phyloP scores from a whole-genome alignment of 1,140 invertebrate species.

The Cherax quadricarinatus region DNA sequence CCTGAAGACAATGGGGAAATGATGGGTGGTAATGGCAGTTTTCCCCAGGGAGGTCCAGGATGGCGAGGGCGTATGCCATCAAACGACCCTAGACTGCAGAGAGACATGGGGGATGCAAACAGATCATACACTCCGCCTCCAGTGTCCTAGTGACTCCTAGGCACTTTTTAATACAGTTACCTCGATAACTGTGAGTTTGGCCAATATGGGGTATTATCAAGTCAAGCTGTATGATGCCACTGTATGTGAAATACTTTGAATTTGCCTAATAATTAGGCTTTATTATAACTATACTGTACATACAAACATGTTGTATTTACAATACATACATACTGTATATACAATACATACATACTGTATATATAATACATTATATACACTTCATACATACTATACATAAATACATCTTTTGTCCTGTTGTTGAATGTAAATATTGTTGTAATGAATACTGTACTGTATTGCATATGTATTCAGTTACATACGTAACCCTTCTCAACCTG shows the following conservation, averaged over 20 bases:
- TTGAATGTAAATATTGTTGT: background rate
- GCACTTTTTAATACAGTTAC: background rate
- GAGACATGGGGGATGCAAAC: slow-evolving; percentile 62
- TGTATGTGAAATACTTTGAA: background rate
- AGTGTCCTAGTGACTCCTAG: slow-evolving; percentile 36
- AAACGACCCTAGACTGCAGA: slow-evolving; percentile 51
- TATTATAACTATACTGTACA: background rate
- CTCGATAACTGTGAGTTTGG: background rate
- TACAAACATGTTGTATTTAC: too few relatives aligned
- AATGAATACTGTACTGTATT: background rate
- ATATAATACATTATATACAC: too few relatives aligned
- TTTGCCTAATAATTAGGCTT: slow-evolving; percentile 9
- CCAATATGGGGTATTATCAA: background rate
- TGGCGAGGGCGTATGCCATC: slow-evolving; percentile 48
- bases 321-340: too few relatives aligned
- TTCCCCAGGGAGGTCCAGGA: slow-evolving; percentile 28
- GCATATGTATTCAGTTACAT: background rate
- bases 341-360: too few relatives aligned
- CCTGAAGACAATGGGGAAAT: slow-evolving; percentile 56
- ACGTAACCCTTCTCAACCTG: background rate
- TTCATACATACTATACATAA: background rate
- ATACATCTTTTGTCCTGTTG: background rate
- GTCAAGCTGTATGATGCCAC: background rate
- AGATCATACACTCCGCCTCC: slow-evolving; percentile 59
- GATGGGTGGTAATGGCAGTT: slow-evolving; percentile 51